phyloP scores from a whole-genome alignment of 2,797 vertebrate species.

The Scleropages formosus region DNA sequence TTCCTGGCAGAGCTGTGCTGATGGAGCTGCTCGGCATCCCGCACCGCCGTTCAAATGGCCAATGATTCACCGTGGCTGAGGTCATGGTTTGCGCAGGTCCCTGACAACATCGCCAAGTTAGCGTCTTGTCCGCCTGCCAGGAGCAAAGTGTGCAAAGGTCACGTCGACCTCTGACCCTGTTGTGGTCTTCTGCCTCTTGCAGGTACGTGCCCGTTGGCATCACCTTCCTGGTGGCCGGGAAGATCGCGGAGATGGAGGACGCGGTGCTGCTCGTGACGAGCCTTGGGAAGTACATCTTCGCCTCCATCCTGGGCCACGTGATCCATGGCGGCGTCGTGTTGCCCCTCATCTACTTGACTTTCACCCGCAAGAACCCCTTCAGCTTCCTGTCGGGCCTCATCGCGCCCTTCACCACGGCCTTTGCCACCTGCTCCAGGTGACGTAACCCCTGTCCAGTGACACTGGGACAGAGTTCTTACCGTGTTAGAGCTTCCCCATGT shows the following conservation, averaged over 20 bases:
- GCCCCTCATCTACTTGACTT: conserved; percentile 89
- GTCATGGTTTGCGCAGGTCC: not conserved
- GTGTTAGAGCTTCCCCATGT: too few species aligned
- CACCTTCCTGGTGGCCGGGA: conserved; percentile 96
- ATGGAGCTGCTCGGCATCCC: too few species aligned
- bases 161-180: not conserved
- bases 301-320: conserved; percentile 89
- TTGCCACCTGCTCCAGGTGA: conserved; percentile 92
- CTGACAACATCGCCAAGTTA: not conserved
- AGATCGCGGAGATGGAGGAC: conserved; percentile 97
- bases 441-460: too few species aligned
- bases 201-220: conserved; percentile 98
- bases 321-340: conserved; percentile 91
- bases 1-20: too few species aligned
- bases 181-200: conserved; percentile 13
- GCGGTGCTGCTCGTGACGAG: conserved; percentile 87
- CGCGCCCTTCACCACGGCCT: conserved; percentile 90
- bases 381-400: conserved; percentile 91
- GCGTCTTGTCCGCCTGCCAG: not conserved
- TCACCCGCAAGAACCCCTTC: conserved; percentile 90
- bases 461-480: too few species aligned
- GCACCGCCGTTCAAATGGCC: too few species aligned
- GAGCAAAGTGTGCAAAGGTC: not conserved
- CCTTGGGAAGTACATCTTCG: conserved; percentile 95
- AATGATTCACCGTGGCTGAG: not conserved